phyloP scores from a whole-genome alignment of 2,797 vertebrate genomes.

The Enteromius viviparus region DNA sequence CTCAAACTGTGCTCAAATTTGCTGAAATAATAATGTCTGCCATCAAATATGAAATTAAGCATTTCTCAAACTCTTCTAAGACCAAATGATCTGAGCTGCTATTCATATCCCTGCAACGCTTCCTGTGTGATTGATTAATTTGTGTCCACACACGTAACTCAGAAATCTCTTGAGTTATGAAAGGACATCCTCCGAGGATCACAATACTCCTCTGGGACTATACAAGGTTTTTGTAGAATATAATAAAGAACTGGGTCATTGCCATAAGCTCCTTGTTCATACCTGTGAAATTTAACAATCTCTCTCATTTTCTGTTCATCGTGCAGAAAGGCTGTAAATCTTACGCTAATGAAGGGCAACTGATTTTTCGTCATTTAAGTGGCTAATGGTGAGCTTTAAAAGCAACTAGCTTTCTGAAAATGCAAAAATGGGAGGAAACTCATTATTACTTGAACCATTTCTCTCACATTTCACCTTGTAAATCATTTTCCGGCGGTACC shows the following conservation, averaged over 20 bases:
- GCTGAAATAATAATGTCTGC: neutral
- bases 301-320: neutral
- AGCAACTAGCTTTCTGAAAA: neutral
- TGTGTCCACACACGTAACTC: neutral
- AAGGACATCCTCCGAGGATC: neutral
- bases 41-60: neutral
- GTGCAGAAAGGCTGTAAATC: neutral
- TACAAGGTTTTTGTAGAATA: neutral
- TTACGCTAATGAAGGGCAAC: neutral
- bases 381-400: slow-evolving; percentile 6
- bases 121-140: slow-evolving; percentile 2
- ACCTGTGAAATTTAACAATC: neutral
- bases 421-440: neutral
- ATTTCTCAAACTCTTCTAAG: neutral
- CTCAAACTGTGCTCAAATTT: neutral
- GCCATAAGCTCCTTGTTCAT: neutral
- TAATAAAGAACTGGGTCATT: neutral
- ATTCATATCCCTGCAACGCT: neutral
- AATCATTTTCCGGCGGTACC: neutral
- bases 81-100: neutral
- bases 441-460: slow-evolving; percentile 5
- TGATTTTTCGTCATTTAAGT: neutral
- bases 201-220: neutral
- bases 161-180: neutral
- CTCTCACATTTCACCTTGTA: neutral